Conservation (phyloP, 37 sponge, comb jelly and placozoan genomes). For the Crambe crambe region DNA sequence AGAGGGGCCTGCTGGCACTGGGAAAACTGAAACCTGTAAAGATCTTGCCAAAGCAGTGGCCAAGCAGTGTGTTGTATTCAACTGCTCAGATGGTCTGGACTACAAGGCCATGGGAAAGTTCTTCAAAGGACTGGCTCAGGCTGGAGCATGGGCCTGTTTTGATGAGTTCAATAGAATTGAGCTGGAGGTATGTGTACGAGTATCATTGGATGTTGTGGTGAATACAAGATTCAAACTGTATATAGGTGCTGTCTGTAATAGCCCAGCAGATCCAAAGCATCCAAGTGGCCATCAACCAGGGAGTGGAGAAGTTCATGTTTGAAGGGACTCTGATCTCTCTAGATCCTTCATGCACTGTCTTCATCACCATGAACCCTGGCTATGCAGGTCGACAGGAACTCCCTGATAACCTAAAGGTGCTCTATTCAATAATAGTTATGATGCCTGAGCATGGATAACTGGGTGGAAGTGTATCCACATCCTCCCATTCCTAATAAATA, state of each 20-base stretch:
- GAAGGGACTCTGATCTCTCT: slow-evolving; percentile 95
- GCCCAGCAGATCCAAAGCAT: slow-evolving; percentile 97
- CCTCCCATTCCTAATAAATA: neutral
- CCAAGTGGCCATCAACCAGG: slow-evolving; percentile 82
- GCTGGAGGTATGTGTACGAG: slow-evolving; percentile 87
- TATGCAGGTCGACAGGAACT: slow-evolving; percentile 98
- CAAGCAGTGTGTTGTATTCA: slow-evolving; percentile 99
- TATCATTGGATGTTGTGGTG: no score
- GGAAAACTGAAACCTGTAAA: slow-evolving; percentile 97
- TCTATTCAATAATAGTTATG: neutral
- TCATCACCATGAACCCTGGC: slow-evolving; percentile 99
- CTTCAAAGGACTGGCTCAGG: slow-evolving; percentile 98
- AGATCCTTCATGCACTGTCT: slow-evolving; percentile 93
- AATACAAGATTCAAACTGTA: neutral
- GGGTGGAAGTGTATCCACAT: neutral
- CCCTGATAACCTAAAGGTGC: slow-evolving; percentile 97
- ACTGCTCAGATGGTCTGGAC: slow-evolving; percentile 99
- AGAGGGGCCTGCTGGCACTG: slow-evolving; percentile 96
- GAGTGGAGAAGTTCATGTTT: slow-evolving; percentile 82
- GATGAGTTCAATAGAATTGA: slow-evolving; percentile 99
- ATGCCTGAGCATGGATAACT: neutral
- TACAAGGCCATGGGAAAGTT: slow-evolving; percentile 99
- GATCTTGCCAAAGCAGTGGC: slow-evolving; percentile 99
- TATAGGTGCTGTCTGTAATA: slow-evolving; percentile 90
- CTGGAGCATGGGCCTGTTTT: slow-evolving; percentile 99